Evolutionary conservation across 30 jellyfish, hydroid and myxozoan genomes (phyloP).

Genomic region (Aurelia sp.): DNA sequence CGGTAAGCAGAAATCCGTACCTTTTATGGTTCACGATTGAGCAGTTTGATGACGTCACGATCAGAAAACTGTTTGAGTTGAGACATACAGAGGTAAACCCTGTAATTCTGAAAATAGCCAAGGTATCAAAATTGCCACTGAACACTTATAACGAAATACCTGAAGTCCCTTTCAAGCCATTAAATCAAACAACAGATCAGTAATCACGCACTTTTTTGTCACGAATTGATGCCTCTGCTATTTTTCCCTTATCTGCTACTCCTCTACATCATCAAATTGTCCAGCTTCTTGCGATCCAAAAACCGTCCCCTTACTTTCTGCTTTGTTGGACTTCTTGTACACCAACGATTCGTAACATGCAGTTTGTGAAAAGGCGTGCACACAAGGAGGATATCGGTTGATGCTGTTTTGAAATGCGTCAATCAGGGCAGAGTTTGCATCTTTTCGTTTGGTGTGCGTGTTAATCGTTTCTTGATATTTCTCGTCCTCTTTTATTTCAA

Average conservation of each 20-base stretch:
- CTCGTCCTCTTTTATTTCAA: constrained; percentile 55
- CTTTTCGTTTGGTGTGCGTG: constrained; percentile 44
- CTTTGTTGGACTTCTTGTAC: constrained; percentile 25
- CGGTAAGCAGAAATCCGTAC: too few species aligned
- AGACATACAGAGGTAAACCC: too few species aligned
- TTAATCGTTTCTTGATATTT: constrained; percentile 39
- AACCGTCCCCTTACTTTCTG: background rate
- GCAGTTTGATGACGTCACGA: too few species aligned
- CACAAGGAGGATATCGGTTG: constrained; percentile 89
- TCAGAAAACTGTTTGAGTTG: too few species aligned
- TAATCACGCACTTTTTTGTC: too few species aligned
- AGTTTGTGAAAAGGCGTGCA: constrained; percentile 61
- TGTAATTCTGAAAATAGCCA: too few species aligned
- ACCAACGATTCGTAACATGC: constrained; percentile 82
- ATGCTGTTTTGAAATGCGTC: constrained; percentile 72
- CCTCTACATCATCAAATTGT: constrained; percentile 87
- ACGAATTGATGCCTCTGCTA: too few species aligned
- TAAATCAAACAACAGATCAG: too few species aligned
- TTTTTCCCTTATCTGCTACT: background rate
- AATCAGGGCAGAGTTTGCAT: constrained; percentile 37
- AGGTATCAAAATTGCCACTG: too few species aligned
- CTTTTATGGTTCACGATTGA: too few species aligned
- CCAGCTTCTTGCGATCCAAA: constrained; percentile 48
- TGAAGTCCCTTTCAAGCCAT: too few species aligned
- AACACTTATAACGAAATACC: too few species aligned